Conservation (phyloP, 2,797 vertebrate species). For the Odontamblyopus rebecca region DNA sequence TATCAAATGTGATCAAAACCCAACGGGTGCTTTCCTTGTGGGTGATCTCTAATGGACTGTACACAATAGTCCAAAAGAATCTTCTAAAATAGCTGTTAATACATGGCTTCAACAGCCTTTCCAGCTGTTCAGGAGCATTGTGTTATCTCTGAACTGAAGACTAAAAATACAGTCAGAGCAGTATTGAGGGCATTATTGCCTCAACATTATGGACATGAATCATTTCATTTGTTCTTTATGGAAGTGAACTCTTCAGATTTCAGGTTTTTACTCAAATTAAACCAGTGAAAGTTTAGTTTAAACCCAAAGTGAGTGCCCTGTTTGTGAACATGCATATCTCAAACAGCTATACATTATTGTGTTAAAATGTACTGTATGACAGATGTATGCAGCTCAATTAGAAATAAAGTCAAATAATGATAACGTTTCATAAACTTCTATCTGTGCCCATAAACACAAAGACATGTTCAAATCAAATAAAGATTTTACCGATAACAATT, state of each 20-base stretch:
- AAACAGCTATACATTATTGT: too few relatives aligned
- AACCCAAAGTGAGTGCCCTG: too few relatives aligned
- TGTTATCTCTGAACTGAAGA: neutral
- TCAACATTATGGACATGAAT: neutral
- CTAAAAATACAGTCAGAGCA: neutral
- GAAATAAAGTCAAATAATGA: too few relatives aligned
- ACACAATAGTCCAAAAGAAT: neutral
- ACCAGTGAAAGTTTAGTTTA: too few relatives aligned
- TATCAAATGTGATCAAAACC: neutral
- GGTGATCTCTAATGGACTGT: neutral
- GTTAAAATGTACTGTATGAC: too few relatives aligned
- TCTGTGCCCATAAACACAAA: too few relatives aligned
- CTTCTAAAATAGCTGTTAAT: neutral
- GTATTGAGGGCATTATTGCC: neutral
- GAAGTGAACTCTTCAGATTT: neutral
- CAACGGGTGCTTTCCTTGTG: neutral
- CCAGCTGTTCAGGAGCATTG: neutral
- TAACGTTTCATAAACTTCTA: too few relatives aligned
- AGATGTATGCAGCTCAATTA: too few relatives aligned
- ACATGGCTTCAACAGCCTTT: neutral
- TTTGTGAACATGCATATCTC: too few relatives aligned
- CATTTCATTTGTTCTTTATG: neutral
- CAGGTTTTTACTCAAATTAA: neutral
- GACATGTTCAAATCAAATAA: too few relatives aligned
- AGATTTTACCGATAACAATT: too few relatives aligned